Conservation (phyloP, 1,140 invertebrate genomes). For the Triops cancriformis region DNA sequence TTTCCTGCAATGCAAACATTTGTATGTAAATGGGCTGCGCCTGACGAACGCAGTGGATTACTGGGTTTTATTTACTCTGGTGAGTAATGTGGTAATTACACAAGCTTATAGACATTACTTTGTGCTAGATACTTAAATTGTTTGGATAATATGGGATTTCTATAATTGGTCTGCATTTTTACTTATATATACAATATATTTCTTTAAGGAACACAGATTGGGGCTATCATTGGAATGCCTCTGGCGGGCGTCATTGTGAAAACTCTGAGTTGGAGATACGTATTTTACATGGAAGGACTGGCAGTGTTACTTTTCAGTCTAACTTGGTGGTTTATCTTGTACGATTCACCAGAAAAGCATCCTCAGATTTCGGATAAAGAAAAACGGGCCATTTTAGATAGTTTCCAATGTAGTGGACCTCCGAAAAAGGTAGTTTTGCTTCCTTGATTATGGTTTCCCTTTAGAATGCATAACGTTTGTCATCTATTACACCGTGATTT, state of each 20-base stretch:
- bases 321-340: constrained; percentile 43
- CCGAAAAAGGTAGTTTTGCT: not conserved
- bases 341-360: constrained; percentile 43
- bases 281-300: constrained; percentile 67
- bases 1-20: constrained; percentile 69
- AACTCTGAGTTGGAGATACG: constrained; percentile 64
- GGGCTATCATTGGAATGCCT: constrained; percentile 64
- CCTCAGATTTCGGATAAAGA: constrained; percentile 46
- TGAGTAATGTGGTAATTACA: too few species aligned
- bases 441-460: too few species aligned
- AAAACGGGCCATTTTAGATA: constrained; percentile 42
- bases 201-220: constrained; percentile 63
- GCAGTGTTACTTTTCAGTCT: constrained; percentile 52
- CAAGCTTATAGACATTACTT: too few species aligned
- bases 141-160: too few species aligned
- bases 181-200: too few species aligned
- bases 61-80: constrained; percentile 60
- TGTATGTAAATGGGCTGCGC: constrained; percentile 72
- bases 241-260: constrained; percentile 54
- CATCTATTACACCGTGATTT: too few species aligned
- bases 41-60: constrained; percentile 65
- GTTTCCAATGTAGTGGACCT: not conserved
- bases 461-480: too few species aligned
- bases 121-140: too few species aligned
- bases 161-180: too few species aligned